phyloP scores from a whole-genome alignment of 2,113 vertebrate species.

The Ibidorhyncha struthersii region DNA sequence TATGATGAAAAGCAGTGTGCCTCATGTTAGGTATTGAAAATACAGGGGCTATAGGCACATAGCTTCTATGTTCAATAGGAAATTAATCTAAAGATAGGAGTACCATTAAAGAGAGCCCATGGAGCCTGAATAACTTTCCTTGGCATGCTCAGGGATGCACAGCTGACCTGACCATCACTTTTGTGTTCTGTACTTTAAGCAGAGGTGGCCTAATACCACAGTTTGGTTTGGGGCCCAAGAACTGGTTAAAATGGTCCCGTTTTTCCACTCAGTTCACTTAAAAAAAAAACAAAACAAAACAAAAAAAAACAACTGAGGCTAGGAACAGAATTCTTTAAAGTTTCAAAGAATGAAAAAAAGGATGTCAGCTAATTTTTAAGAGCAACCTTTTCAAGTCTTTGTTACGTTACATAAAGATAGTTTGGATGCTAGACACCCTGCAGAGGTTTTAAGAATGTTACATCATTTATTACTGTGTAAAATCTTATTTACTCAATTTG shows the following conservation, averaged over 20 bases:
- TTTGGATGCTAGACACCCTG: neutral
- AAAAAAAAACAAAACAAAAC: neutral
- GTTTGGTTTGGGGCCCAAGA: neutral
- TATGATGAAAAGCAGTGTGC: neutral
- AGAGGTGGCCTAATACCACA: neutral
- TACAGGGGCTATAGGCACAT: neutral
- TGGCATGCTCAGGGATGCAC: neutral
- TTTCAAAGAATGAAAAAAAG: neutral
- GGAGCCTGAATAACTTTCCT: neutral
- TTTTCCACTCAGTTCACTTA: neutral
- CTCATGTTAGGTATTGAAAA: neutral
- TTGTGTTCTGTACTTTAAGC: neutral
- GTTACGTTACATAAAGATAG: neutral
- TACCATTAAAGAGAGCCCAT: neutral
- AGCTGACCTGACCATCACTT: neutral
- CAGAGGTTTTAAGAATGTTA: neutral
- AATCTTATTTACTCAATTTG: constrained; percentile 34
- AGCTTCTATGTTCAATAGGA: neutral
- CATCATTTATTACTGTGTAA: constrained; percentile 48
- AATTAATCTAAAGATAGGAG: neutral
- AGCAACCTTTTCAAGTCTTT: neutral
- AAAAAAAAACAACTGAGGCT: neutral
- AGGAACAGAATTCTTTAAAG: neutral
- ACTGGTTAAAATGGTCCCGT: neutral
- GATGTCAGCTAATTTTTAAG: neutral